A percentile compares a stretch with the other conserved stretches of the same genome.
Evolutionary conservation across 2,888 invertebrate genomes (phyloP).

Genomic region (Ormyrus rosae): DNA sequence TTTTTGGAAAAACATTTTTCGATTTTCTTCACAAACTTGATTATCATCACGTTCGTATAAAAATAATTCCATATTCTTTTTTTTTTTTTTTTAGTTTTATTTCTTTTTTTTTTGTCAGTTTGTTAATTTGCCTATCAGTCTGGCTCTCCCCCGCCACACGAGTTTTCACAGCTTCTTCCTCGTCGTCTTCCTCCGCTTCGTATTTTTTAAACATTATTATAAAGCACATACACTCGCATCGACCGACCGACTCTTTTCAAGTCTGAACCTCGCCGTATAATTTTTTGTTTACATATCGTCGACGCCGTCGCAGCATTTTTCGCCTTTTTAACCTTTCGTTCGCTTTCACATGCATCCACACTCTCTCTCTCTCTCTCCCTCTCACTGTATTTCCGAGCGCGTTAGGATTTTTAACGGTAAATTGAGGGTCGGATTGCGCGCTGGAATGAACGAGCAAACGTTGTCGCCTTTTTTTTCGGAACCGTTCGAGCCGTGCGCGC

Average conservation of each 20-base stretch:
- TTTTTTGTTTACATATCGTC: no score
- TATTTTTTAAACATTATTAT: conserved; percentile 1
- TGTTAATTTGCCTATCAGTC: conserved; percentile 44
- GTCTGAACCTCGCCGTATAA: background rate
- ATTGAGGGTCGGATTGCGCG: no score
- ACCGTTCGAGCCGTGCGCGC: no score
- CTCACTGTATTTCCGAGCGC: no score
- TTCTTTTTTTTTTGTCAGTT: conserved; percentile 27
- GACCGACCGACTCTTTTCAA: conserved; percentile 4
- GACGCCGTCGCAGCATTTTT: no score
- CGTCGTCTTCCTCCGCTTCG: background rate
- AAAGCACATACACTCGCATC: conserved; percentile 5
- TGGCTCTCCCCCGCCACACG: conserved; percentile 27
- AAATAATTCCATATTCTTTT: conserved; percentile 65
- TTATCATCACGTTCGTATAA: conserved; percentile 70
- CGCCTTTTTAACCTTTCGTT: no score
- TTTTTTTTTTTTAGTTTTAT: conserved; percentile 3
- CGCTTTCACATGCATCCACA: no score
- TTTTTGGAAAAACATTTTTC: conserved; percentile 52
- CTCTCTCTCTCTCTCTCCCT: no score
- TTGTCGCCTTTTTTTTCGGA: no score
- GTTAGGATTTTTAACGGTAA: no score
- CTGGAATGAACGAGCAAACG: no score
- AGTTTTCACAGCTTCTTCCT: conserved; percentile 3
- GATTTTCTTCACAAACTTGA: conserved; percentile 60